Evolutionary conservation across 2,888 invertebrate species (phyloP).

Genomic region (Philhelius pedissequus): DNA sequence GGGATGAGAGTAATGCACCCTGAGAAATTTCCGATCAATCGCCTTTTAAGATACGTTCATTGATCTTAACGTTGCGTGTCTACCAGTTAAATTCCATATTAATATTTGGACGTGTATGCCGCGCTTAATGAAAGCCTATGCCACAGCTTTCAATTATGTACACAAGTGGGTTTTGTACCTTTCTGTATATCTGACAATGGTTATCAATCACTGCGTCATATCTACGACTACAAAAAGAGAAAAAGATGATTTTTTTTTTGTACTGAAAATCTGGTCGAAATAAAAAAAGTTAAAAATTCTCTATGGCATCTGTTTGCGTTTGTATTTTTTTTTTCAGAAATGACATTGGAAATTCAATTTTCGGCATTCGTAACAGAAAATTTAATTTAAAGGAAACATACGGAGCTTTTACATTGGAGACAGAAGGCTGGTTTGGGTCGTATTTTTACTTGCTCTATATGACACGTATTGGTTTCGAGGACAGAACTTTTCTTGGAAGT

Average conservation of each 20-base stretch:
- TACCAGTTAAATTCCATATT: neutral
- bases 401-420: neutral
- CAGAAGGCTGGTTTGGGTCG: neutral
- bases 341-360: slow-evolving; percentile 55
- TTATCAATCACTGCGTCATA: neutral
- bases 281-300: neutral
- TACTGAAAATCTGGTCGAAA: neutral
- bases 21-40: neutral
- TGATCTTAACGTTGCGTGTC: neutral
- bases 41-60: neutral
- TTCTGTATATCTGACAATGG: neutral
- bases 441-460: neutral
- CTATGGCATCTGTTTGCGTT: neutral
- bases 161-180: neutral
- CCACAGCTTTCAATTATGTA: neutral
- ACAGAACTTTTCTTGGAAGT: too few relatives aligned
- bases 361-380: slow-evolving; percentile 25
- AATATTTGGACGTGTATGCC: neutral
- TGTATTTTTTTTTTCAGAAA: neutral
- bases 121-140: neutral
- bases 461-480: too few relatives aligned
- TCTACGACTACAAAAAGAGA: neutral
- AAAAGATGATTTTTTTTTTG: neutral
- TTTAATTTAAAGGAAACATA: slow-evolving; percentile 32
- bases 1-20: neutral